Conservation (phyloP, 2,888 invertebrate genomes). For the Rhodophaea formosa region DNA sequence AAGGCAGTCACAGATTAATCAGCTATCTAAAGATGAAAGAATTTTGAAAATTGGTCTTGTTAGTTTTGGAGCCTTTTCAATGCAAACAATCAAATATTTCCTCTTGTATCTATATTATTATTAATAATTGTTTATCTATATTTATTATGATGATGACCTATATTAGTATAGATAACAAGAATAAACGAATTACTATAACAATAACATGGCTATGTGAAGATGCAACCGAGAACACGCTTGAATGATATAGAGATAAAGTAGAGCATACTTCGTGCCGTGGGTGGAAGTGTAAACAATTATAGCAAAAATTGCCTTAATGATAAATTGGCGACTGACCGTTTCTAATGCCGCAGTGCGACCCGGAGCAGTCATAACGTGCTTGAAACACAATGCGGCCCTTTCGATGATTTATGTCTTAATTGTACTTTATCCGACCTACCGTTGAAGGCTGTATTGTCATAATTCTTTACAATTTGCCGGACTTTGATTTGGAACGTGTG, state of each 20-base stretch:
- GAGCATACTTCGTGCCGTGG: conserved; percentile 49
- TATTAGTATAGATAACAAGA: no score
- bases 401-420: conserved; percentile 79
- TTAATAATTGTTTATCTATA: no score
- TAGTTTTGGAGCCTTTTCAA: no score
- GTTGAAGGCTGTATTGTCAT: conserved; percentile 61
- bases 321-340: conserved; percentile 79
- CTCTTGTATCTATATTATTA: no score
- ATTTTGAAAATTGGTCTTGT: no score
- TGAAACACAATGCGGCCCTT: conserved; percentile 64
- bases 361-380: conserved; percentile 77
- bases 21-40: no score
- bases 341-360: conserved; percentile 69
- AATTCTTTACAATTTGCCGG: conserved; percentile 51
- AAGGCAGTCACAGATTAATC: no score
- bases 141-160: no score
- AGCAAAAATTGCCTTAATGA: conserved; percentile 81
- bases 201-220: not conserved
- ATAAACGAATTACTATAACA: no score
- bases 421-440: conserved; percentile 59
- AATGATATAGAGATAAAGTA: conserved; percentile 34
- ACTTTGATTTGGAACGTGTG: conserved; percentile 37
- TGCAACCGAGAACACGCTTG: not conserved
- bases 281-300: conserved; percentile 70
- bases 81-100: no score